Conservation (phyloP, 2,113 vertebrate genomes). For the Paradisaea rubra region DNA sequence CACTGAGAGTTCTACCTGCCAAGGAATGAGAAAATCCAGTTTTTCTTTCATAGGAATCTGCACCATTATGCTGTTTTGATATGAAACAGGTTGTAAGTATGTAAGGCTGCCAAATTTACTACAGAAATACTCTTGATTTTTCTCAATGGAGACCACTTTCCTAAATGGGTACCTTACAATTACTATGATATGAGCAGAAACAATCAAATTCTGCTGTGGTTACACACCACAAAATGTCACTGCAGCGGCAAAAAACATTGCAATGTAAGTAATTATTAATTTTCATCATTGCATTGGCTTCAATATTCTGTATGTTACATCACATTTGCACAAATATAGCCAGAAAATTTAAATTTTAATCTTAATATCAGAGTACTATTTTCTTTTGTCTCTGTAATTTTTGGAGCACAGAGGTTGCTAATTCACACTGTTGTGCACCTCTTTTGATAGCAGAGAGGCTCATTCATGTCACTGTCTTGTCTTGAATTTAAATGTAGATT, state of each 20-base stretch:
- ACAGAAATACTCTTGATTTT: neutral
- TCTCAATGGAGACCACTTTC: neutral
- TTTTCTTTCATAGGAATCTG: constrained; percentile 13
- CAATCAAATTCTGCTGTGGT: neutral
- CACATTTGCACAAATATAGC: neutral
- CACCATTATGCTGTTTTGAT: neutral
- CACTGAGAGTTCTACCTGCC: constrained; percentile 11
- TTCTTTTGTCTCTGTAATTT: neutral
- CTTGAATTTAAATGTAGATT: constrained; percentile 54
- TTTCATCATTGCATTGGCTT: neutral
- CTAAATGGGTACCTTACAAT: neutral
- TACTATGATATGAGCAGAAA: neutral
- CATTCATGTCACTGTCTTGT: constrained; percentile 1
- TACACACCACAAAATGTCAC: neutral
- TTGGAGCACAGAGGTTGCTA: neutral
- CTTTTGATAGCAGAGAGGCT: neutral
- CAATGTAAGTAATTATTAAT: neutral
- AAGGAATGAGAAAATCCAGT: constrained; percentile 24
- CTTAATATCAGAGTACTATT: neutral
- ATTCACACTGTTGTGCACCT: neutral
- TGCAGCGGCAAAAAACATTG: neutral
- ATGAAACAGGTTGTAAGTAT: constrained; percentile 29
- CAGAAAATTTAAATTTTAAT: neutral
- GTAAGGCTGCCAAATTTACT: neutral
- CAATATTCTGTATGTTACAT: neutral